Base-by-base conservation (phyloP, 2,888 invertebrate species). In the Apodemia hepburni region DNA sequence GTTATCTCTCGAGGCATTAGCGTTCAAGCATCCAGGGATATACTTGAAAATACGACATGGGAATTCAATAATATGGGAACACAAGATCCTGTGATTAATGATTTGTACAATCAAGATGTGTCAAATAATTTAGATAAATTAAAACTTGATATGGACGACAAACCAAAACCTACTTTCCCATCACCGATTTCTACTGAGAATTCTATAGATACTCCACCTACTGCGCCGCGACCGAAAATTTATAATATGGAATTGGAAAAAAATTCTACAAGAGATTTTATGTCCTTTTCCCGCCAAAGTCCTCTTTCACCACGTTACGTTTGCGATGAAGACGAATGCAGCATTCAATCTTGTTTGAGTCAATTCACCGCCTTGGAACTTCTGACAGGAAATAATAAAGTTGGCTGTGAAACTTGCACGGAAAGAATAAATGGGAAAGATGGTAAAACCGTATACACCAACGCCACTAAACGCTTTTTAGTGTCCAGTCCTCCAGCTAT, bases 401-500 rank as follows among this genome's bases (percentile, higher is more conserved):
- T 99, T 59, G 95, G 96, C 63, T 99, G 99, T 82, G 97, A 97
- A 76, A 94, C 95, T 58, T 99, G 99, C 85, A 97, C 97, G 0
- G 94, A 94, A 69, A 86, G 94, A n/a, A 91, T 93, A 67, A 95
- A 95, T 71, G 94, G 93, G 51, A 93, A 93, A 64, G 93, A 94
- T 64, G 94, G 94, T 18, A 96, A 96, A 78, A 94, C 95, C 6
- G 93, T 97, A 0, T 95, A 95, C 80, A 96, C 96, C 0, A 95
- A 96, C 76, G 96, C 96, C 54, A 96, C 96, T 0, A 96, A 97
- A 80, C 96, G 97, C 72, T 94, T 97, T 82, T 92, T 98, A 49
- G 95, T 99, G 38, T 97, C 96, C 68, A 95, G 95, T 77, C 98
- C 98, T 29, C 99, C 99, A 0, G 96, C 98, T 5, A 96, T 99